Evolutionary conservation across 2,888 invertebrate genomes (phyloP), one percentile per base, ranked within the genome.

Genomic region (Melinaea marsaeus): DNA sequence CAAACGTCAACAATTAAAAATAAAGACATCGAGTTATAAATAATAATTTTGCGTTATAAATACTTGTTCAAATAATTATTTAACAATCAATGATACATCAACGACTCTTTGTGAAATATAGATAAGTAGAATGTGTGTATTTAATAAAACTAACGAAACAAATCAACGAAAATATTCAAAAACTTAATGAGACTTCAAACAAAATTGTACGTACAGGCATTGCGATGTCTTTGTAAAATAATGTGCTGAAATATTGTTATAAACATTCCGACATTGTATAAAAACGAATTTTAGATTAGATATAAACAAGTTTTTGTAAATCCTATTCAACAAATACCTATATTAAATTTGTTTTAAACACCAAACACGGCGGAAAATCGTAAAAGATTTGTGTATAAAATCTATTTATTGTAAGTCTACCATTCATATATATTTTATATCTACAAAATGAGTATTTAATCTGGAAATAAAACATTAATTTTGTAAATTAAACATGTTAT

Each of bases 131-230:
- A 47, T 58, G 60, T 55, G 58, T 47, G 46, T 60, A 61, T 47
- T 62, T 35, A 64, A 35, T 61, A 47, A 61, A 42, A 60, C 37
- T 60, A 67, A 58, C 65, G 61, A 67, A 61, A 58, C 9, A 55
- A 61, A 55, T 65, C 67, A 67, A 67, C 67, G 67, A 67, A 67
- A 46, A 57, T 57, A 55, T 57, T 60, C 55, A 58, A 58, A 58
- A 58, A 58, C 35, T 13, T 58, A 37, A 48, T 55, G 9, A 9
- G 42, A 9, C 42, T 9, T 42, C 9, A 9, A 9, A 9, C 7
- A 3, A 42, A 42, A 42, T 42, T 42, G 9, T 42, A 9, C 42
- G 9, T 42, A 9, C 42, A 42, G 42, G 7, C 42, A 7, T 37
- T 9, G 3, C 9, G 9, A 42, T 42, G 11, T 9, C 42, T 32